phyloP scores from a whole-genome alignment of 2,113 vertebrate genomes.

The Cynocephalus volans region DNA sequence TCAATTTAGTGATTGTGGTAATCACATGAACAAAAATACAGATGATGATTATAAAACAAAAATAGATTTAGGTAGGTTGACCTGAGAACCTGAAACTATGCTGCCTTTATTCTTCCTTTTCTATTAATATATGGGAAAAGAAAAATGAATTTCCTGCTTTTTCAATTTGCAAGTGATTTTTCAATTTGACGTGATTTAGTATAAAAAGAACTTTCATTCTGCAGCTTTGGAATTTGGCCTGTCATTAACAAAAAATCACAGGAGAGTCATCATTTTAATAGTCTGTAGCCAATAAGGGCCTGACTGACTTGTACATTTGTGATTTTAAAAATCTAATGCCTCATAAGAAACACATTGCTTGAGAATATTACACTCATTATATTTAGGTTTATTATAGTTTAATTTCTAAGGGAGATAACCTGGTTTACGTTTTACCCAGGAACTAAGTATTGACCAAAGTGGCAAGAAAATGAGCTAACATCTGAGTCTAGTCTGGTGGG shows the following conservation, averaged over 20 bases:
- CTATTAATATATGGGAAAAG: background rate
- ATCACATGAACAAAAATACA: background rate
- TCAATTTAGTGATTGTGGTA: background rate
- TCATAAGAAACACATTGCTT: conserved; percentile 27
- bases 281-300: conserved; percentile 12
- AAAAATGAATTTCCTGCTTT: conserved; percentile 7
- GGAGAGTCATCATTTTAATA: background rate
- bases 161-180: conserved; percentile 62
- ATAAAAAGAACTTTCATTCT: conserved; percentile 11
- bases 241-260: conserved; percentile 23
- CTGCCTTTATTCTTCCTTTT: conserved; percentile 21
- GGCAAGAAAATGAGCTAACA: background rate
- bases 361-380: background rate
- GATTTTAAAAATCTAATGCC: conserved; percentile 51
- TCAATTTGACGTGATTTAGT: conserved; percentile 36
- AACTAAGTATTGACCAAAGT: background rate
- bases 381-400: background rate
- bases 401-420: background rate
- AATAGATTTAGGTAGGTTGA: background rate
- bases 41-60: background rate
- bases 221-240: conserved; percentile 54
- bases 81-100: conserved; percentile 8
- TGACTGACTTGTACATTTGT: conserved; percentile 8
- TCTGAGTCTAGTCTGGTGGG: background rate
- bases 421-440: background rate